These are phyloP conservation scores for Cyrtonyx montezumae DNA, from an alignment of 2,113 vertebrate genomes.

Conservation along the genomic window DNA sequence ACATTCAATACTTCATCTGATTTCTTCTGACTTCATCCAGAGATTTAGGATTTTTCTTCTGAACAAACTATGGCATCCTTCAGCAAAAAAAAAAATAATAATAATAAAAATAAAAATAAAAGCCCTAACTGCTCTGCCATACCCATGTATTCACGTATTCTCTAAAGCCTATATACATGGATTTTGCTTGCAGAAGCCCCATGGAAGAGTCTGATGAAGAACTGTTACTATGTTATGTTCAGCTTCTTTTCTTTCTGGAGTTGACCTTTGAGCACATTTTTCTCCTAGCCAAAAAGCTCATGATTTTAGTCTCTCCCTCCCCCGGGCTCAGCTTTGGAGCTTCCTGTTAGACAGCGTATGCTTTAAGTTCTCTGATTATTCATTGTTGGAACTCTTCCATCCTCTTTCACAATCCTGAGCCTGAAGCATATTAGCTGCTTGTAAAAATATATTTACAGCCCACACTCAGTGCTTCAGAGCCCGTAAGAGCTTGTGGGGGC, in stretches of 20 bases:
- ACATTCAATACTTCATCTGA: neutral
- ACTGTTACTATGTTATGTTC: neutral
- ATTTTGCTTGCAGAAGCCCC: neutral
- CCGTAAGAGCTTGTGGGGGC: fast-evolving
- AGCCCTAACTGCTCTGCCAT: neutral
- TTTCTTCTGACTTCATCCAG: neutral
- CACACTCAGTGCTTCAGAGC: neutral
- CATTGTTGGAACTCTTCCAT: constrained; percentile 7
- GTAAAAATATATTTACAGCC: neutral
- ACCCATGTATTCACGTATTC: neutral
- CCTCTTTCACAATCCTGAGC: constrained; percentile 7
- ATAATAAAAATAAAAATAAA: neutral
- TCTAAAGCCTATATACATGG: neutral
- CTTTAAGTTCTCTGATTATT: constrained; percentile 14
- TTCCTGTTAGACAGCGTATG: neutral
- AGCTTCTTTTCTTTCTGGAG: neutral
- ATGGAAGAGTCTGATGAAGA: neutral
- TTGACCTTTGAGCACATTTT: neutral
- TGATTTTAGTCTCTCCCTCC: neutral
- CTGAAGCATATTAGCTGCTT: neutral
- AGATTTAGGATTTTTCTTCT: neutral
- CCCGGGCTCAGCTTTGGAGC: neutral
- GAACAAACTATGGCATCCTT: neutral
- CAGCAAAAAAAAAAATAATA: neutral
- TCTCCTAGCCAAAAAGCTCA: neutral